A percentile compares a stretch with the other conserved stretches of the same genome.
phyloP scores from a whole-genome alignment of 2,113 vertebrate species.

The Toxostoma redivivum region DNA sequence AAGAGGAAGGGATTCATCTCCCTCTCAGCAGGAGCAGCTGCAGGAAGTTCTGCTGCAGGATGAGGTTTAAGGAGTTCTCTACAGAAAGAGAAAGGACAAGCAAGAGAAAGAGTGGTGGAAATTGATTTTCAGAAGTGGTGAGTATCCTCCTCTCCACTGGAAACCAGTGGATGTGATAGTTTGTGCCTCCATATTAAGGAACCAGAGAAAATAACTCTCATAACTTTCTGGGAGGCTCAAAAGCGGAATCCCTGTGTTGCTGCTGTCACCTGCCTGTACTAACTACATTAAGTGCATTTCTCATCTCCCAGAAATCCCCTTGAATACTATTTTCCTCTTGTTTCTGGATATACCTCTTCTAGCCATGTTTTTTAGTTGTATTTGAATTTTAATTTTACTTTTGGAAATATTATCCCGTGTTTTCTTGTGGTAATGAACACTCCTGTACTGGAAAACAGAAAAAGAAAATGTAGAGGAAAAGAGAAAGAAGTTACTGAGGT shows the following conservation, averaged over 20 bases:
- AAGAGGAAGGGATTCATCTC: not conserved
- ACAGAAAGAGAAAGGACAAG: fast-evolving
- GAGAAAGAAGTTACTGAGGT: not conserved
- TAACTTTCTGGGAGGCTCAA: not conserved
- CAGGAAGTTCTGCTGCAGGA: not conserved
- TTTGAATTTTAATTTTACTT: not conserved
- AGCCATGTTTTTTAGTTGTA: not conserved
- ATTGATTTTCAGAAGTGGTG: not conserved
- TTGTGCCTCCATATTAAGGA: not conserved
- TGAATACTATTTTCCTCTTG: not conserved
- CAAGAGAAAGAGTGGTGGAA: not conserved
- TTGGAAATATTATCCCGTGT: not conserved
- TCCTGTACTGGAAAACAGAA: not conserved
- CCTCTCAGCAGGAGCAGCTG: not conserved
- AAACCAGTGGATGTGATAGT: not conserved
- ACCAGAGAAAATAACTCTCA: not conserved
- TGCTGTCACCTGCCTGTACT: not conserved
- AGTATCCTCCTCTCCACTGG: not conserved
- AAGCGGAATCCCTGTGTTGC: not conserved
- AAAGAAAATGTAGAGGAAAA: not conserved
- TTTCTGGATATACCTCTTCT: not conserved
- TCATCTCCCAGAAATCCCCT: not conserved
- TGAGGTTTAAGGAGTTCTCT: not conserved
- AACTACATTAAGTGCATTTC: not conserved
- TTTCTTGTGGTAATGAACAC: not conserved